These are phyloP conservation scores for Dynastes grantii DNA, from an alignment of 2,888 invertebrate genomes.

Conservation along the genomic window DNA sequence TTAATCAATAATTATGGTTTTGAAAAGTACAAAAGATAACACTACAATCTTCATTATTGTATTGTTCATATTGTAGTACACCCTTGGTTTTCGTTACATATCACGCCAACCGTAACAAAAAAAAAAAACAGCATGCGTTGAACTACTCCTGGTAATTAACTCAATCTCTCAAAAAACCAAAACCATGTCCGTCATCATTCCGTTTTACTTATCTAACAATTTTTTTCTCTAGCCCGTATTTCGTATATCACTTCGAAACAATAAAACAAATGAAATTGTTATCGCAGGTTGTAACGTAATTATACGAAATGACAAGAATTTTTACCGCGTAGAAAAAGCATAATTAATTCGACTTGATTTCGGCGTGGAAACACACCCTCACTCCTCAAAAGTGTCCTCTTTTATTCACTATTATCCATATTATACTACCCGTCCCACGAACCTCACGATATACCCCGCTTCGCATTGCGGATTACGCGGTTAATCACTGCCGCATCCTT, in stretches of 20 bases:
- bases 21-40: too few species aligned
- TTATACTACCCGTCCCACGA: background rate
- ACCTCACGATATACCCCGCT: conserved; percentile 43
- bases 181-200: background rate
- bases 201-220: background rate
- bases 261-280: conserved; percentile 46
- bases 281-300: conserved; percentile 39
- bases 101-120: too few species aligned
- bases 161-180: too few species aligned
- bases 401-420: conserved; percentile 27
- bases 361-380: conserved; percentile 29
- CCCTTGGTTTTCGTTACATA: too few species aligned
- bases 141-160: too few species aligned
- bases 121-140: too few species aligned
- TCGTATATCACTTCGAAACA: conserved; percentile 18
- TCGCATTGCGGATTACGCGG: conserved; percentile 54
- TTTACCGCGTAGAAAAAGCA: conserved; percentile 37
- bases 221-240: background rate
- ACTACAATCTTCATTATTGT: too few species aligned
- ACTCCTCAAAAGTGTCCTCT: conserved; percentile 9
- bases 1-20: too few species aligned
- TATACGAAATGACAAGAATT: conserved; percentile 40
- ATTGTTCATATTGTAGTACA: too few species aligned
- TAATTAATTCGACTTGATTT: conserved; percentile 44
- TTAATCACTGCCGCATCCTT: conserved; percentile 59